A percentile compares a stretch with the other conserved stretches of the same genome.
Evolutionary conservation across 23 tunicate species (phyloP).

Genomic region (Ciona savignyi): DNA sequence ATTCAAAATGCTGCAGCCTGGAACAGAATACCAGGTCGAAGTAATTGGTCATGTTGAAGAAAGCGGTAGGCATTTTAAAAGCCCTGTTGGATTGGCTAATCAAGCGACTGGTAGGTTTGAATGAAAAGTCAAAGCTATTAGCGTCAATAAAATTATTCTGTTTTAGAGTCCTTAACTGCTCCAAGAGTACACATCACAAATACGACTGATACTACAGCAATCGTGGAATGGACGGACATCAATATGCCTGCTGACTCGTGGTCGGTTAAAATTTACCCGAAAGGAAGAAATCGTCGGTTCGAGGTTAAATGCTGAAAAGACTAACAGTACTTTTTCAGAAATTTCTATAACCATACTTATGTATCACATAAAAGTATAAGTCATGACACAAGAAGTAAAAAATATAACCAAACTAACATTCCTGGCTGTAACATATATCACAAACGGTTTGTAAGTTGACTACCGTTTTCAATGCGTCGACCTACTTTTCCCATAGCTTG

Average conservation of each 20-base stretch:
- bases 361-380: too few relatives aligned
- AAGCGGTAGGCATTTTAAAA: conserved; percentile 15
- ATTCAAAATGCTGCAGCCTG: conserved; percentile 32
- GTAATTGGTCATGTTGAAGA: conserved; percentile 28
- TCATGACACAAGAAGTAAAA: too few relatives aligned
- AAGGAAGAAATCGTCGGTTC: conserved; percentile 13
- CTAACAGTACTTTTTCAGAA: too few relatives aligned
- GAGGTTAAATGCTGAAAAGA: too few relatives aligned
- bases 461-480: too few relatives aligned
- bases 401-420: too few relatives aligned
- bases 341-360: too few relatives aligned
- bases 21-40: conserved; percentile 30
- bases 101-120: conserved; percentile 37
- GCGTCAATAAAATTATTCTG: conserved; percentile 1
- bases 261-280: conserved; percentile 20
- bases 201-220: conserved; percentile 5
- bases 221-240: conserved; percentile 26
- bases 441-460: too few relatives aligned
- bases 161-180: conserved; percentile 17
- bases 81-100: conserved; percentile 23
- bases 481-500: too few relatives aligned
- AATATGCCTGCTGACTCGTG: conserved; percentile 15
- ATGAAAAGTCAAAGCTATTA: too few relatives aligned
- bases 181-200: conserved; percentile 15
- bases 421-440: too few relatives aligned